Evolutionary conservation across 2,113 vertebrate genomes (phyloP).

Genomic region (Felis chaus): DNA sequence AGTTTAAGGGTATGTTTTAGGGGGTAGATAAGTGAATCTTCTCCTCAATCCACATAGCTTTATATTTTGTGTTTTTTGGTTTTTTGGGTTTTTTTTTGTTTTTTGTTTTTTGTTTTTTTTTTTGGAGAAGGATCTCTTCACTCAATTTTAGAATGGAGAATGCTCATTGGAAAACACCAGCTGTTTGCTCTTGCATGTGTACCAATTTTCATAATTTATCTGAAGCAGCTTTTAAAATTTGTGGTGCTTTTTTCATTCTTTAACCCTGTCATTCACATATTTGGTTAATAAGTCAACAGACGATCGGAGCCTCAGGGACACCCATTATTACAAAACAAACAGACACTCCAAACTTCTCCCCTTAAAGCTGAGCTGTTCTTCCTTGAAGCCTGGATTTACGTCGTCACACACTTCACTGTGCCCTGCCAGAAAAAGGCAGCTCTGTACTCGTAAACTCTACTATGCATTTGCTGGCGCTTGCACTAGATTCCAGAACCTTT

Average conservation of each 20-base stretch:
- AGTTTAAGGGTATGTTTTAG: slow-evolving; percentile 61
- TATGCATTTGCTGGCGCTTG: neutral
- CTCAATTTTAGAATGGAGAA: neutral
- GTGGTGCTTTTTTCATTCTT: neutral
- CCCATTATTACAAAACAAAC: neutral
- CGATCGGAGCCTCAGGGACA: neutral
- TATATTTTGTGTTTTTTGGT: neutral
- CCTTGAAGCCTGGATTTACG: neutral
- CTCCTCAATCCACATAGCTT: neutral
- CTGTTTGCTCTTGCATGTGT: neutral
- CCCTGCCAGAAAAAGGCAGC: neutral
- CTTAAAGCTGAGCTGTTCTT: neutral
- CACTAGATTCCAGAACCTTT: neutral
- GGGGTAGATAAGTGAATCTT: slow-evolving; percentile 45
- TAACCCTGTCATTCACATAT: neutral
- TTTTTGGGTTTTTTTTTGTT: too few relatives aligned
- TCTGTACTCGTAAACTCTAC: neutral
- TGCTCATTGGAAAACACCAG: slow-evolving; percentile 26
- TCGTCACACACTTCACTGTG: neutral
- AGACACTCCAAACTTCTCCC: neutral
- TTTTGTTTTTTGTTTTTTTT: neutral
- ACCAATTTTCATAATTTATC: slow-evolving; percentile 9
- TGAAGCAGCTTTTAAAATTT: neutral
- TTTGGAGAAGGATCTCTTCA: neutral
- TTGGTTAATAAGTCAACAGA: neutral